Percentiles rank a stretch among this genome's conserved stretches.
phyloP scores from a whole-genome alignment of 2,113 vertebrate genomes.

The Propithecus coquereli region DNA sequence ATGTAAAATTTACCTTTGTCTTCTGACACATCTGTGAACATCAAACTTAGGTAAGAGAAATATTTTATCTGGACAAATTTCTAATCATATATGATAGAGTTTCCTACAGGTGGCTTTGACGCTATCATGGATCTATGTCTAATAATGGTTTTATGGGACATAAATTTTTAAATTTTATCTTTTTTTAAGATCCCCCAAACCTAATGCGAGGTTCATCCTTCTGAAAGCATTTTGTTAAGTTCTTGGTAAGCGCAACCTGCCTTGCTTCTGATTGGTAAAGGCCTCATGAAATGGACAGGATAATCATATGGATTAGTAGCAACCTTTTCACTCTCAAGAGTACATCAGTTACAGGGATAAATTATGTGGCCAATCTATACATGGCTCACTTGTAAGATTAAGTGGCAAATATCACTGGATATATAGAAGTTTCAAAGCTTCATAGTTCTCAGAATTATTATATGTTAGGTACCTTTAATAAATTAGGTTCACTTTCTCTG shows the following conservation, averaged over 20 bases:
- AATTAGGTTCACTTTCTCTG: neutral
- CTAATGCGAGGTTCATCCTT: neutral
- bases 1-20: neutral
- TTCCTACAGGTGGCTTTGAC: neutral
- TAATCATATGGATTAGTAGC: neutral
- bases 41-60: neutral
- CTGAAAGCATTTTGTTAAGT: neutral
- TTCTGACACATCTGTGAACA: neutral
- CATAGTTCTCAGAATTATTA: neutral
- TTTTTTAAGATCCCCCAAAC: neutral
- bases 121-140: neutral
- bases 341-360: neutral
- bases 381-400: neutral
- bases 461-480: neutral
- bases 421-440: neutral
- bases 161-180: neutral
- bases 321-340: neutral
- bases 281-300: neutral
- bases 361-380: neutral
- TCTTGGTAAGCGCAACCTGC: neutral
- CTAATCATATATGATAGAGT: neutral
- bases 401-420: neutral
- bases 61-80: neutral
- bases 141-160: neutral
- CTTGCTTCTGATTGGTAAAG: neutral